These are phyloP conservation scores for Glaucidium brasilianum DNA, from an alignment of 2,113 vertebrate genomes.

Conservation along the genomic window DNA sequence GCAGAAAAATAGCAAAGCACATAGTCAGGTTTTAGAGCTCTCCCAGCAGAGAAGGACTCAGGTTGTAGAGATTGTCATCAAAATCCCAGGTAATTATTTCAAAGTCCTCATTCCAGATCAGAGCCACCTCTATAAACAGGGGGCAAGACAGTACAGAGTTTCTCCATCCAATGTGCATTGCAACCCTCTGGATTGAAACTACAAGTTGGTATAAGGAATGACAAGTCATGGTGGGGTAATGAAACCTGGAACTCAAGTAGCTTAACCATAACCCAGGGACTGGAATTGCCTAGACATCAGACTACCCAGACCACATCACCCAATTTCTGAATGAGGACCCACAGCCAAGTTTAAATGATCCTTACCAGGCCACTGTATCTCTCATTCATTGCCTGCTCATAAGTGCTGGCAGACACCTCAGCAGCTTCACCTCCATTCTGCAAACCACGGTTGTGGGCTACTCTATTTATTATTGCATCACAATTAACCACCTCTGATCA, in stretches of 20 bases:
- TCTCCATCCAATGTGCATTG: neutral
- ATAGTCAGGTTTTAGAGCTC: neutral
- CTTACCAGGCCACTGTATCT: neutral
- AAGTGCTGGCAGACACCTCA: neutral
- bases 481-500: slow-evolving; percentile 55
- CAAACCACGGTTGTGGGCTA: neutral
- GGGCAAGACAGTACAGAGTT: neutral
- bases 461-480: slow-evolving; percentile 39
- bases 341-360: neutral
- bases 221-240: neutral
- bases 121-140: neutral
- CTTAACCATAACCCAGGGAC: neutral
- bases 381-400: neutral
- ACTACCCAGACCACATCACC: neutral
- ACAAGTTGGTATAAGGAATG: neutral
- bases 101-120: neutral
- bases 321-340: neutral
- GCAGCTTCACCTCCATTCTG: neutral
- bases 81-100: neutral
- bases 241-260: neutral
- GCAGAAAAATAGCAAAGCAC: neutral
- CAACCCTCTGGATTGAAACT: neutral
- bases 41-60: neutral
- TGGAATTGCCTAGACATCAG: neutral
- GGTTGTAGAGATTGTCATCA: neutral